These are phyloP conservation scores for Sesia apiformis DNA, from an alignment of 2,888 invertebrate species.

Conservation along the genomic window DNA sequence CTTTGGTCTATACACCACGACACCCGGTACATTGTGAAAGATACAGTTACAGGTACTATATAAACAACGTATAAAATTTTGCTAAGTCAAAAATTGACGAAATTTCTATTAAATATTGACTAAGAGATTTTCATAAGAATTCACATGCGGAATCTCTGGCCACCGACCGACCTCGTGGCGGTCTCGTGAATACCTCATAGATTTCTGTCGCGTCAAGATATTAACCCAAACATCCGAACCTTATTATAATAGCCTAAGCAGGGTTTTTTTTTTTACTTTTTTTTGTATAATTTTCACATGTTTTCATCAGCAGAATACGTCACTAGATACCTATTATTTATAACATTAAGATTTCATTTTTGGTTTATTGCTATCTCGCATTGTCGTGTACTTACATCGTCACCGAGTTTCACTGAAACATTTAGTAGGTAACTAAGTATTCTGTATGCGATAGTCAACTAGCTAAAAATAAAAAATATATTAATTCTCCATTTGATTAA, in stretches of 20 bases:
- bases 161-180: slow-evolving; percentile 22
- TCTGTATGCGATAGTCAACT: slow-evolving; percentile 66
- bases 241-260: slow-evolving; percentile 68
- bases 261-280: slow-evolving; percentile 63
- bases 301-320: slow-evolving; percentile 71
- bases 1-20: slow-evolving; percentile 69
- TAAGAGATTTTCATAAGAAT: slow-evolving; percentile 73
- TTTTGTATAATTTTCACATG: slow-evolving; percentile 64
- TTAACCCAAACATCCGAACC: slow-evolving; percentile 59
- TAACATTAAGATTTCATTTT: slow-evolving; percentile 70
- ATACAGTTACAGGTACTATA: slow-evolving; percentile 44
- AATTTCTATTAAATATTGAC: slow-evolving; percentile 70
- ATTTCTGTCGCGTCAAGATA: slow-evolving; percentile 56
- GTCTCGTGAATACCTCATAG: slow-evolving; percentile 46
- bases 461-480: slow-evolving; percentile 75
- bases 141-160: slow-evolving; percentile 58
- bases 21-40: slow-evolving; percentile 58
- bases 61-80: slow-evolving; percentile 74
- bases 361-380: slow-evolving; percentile 73
- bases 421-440: slow-evolving; percentile 50
- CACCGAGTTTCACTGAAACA: slow-evolving; percentile 27
- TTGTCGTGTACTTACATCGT: slow-evolving; percentile 40
- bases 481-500: slow-evolving; percentile 66
- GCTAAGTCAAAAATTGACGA: slow-evolving; percentile 74
- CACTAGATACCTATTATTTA: slow-evolving; percentile 66